Evolutionary conservation across 92 coral and sea anemone species (phyloP).

Genomic region (Epizoanthus rinbou): DNA sequence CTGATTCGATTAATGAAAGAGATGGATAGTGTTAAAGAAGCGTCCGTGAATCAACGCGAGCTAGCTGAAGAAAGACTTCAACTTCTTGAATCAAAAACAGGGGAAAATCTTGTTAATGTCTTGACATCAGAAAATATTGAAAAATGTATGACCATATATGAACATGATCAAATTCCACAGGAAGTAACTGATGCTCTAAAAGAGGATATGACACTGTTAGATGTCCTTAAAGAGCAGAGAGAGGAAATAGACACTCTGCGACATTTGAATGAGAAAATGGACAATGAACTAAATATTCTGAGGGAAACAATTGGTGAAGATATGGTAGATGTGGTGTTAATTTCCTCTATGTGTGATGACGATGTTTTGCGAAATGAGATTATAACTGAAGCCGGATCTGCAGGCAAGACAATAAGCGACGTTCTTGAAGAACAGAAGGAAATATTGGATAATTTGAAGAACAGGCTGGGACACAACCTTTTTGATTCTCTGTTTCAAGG

Average conservation of each 20-base stretch:
- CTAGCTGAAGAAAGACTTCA: constrained; percentile 38
- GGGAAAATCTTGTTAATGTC: constrained; percentile 54
- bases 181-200: constrained; percentile 18
- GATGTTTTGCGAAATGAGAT: constrained; percentile 30
- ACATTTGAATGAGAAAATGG: constrained; percentile 54
- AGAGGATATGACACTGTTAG: constrained; percentile 56
- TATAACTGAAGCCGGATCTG: constrained; percentile 38
- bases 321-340: constrained; percentile 44
- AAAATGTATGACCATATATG: not conserved
- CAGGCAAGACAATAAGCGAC: constrained; percentile 51
- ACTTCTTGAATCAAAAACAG: constrained; percentile 58
- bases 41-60: constrained; percentile 53
- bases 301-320: constrained; percentile 68
- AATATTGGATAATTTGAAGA: constrained; percentile 41
- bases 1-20: constrained; percentile 64
- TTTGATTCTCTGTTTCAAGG: constrained; percentile 28
- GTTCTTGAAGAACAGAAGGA: constrained; percentile 59
- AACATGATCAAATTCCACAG: constrained; percentile 1
- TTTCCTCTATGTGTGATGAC: not conserved
- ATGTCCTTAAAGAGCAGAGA: constrained; percentile 50
- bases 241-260: constrained; percentile 61
- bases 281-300: constrained; percentile 54
- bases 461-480: constrained; percentile 57
- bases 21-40: constrained; percentile 52
- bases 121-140: not conserved